Base-by-base conservation (phyloP, 1,140 invertebrate species). In the Halesus radiatus region DNA sequence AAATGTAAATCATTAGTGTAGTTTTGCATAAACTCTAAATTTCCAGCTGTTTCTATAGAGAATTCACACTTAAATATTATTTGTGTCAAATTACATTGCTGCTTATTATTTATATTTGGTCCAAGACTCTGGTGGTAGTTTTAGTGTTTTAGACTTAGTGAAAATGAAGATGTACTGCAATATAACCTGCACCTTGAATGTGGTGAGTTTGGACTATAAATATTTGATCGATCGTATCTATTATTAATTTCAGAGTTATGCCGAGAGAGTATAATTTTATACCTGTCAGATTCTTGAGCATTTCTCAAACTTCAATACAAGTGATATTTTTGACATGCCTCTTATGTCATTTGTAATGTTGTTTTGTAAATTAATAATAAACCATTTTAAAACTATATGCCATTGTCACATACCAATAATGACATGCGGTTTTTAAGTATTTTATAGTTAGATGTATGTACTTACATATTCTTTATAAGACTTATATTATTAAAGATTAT, bases 151-250 rank as follows among this genome's bases (percentile, higher is more conserved):
- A 74, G 32, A 79, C 29, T 75, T 54, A 53, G 74, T 74, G 50
- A 79, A 79, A 74, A 79, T 79, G 78, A 79, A 79, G 78, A 79
- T 79, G 78, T 79, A 74, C 56, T 79, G 78, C 52, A 79, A 79
- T 79, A 79, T 79, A 29, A 79, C 78, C 54, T 79, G 78, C 15
- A 32, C 68, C 7, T 53, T 79, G 45, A 79, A 74, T 75, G 32
- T 75, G 78, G 78, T 79, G 20, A 75, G 78, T 60, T 72, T 75
- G 7, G 0, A 16, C 26, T 37, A 7, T 26, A 5, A 53, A 75
- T 75, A n/a, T 15, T 37, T 37, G 37, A 72, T 72, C 53, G 7
- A 52, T 52, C 22, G 15, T 52, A 26, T 72, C 68, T 72, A 72
- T 72, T 53, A 52, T 72, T 72, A 72, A 72, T 72, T 23, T 72